A percentile compares a stretch with the other conserved stretches of the same genome.
Conservation (phyloP, 2,113 vertebrate species). For the Barnardius zonarius region DNA sequence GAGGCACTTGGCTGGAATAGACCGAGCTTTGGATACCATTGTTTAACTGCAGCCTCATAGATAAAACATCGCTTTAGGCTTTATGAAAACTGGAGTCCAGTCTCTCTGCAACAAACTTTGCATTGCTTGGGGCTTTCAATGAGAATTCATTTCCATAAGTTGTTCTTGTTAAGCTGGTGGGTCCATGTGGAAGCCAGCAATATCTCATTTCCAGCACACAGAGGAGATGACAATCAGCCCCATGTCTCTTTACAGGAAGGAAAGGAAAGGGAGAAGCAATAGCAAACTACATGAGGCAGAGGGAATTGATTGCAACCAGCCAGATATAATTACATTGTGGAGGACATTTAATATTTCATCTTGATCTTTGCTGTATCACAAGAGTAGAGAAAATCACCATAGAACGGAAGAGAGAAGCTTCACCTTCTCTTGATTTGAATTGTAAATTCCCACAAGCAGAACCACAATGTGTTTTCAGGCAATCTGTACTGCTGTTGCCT, state of each 20-base stretch:
- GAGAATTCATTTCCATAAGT: not conserved
- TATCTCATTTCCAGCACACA: not conserved
- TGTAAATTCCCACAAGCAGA: slow-evolving; percentile 34
- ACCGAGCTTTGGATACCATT: not conserved
- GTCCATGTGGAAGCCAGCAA: not conserved
- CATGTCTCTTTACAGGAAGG: not conserved
- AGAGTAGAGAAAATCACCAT: slow-evolving; percentile 45
- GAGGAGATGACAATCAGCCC: not conserved
- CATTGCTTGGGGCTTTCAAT: not conserved
- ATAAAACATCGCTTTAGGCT: not conserved
- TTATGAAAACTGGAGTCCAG: not conserved
- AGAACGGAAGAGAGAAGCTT: not conserved
- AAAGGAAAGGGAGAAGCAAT: not conserved
- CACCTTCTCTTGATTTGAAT: slow-evolving; percentile 25
- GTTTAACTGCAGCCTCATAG: not conserved
- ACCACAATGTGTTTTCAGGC: not conserved
- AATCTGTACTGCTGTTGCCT: not conserved
- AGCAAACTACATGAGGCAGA: slow-evolving; percentile 8
- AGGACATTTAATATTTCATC: slow-evolving; percentile 60
- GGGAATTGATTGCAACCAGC: slow-evolving; percentile 41
- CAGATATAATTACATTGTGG: slow-evolving; percentile 51
- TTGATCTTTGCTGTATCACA: not conserved
- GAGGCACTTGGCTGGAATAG: not conserved
- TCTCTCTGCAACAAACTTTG: not conserved
- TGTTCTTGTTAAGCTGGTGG: not conserved